Percentiles rank a stretch among this genome's conserved stretches.
These are phyloP conservation scores for Archilochus colubris DNA, from an alignment of 2,113 vertebrate genomes.

Conservation along the genomic window DNA sequence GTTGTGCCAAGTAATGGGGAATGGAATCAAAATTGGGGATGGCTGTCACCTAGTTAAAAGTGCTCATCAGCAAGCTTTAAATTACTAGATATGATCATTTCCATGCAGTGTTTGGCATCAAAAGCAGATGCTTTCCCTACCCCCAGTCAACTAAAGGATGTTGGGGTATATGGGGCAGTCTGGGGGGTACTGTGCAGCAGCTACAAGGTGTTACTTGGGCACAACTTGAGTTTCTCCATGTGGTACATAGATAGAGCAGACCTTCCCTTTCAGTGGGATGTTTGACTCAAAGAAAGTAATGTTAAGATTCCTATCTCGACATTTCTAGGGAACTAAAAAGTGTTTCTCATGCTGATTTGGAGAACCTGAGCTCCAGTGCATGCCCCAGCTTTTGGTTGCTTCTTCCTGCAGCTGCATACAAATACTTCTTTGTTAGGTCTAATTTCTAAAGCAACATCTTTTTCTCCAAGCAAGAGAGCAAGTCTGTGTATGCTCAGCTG, in stretches of 20 bases:
- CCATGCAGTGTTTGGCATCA: background rate
- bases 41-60: background rate
- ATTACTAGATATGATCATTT: background rate
- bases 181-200: background rate
- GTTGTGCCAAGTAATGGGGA: background rate
- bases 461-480: background rate
- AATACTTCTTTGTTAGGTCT: slow-evolving; percentile 6
- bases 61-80: background rate
- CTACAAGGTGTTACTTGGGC: background rate
- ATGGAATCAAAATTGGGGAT: background rate
- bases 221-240: background rate
- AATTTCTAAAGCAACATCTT: slow-evolving; percentile 22
- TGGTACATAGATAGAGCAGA: background rate
- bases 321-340: background rate
- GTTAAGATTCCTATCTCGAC: background rate
- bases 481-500: background rate
- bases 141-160: background rate
- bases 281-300: background rate
- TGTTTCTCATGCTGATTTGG: background rate
- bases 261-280: background rate
- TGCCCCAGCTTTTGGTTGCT: background rate
- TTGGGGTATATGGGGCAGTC: background rate
- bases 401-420: background rate
- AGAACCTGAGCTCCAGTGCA: background rate
- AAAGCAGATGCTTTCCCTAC: background rate